Evolutionary conservation across 2,888 invertebrate species (phyloP), one percentile per base, ranked within the genome.

Genomic region (Thymelicus lineola): DNA sequence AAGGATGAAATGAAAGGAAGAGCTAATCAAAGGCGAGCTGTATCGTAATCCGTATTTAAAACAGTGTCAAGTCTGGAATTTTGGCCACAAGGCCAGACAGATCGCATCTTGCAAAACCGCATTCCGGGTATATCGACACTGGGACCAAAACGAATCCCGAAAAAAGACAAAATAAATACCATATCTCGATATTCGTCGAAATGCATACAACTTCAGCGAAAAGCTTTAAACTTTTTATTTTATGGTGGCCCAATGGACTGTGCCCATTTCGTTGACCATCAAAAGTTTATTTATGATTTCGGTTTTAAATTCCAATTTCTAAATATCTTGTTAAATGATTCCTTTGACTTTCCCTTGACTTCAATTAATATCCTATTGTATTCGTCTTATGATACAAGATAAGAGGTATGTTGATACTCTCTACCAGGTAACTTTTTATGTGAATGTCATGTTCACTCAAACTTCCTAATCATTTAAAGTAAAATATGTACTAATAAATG

Each of bases 1-100:
- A 67, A 64, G 20, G 10, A 38, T 7, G 59, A 59, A 59, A 38
- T 7, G 59, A 59, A 59, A 59, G 48, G 38, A 64, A 59, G 42
- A 70, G 58, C 50, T 69, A 70, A 70, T 70, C 50, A 50, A 28
- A 70, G 28, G 58, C 53, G 45, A 1, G 28, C 28, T 53, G 50
- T 46, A 65, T 70, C 64, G 59, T 60, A 65, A 70, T 65, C 70
- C 59, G 17, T 15, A 70, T 59, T 59, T 70, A 70, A 69, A 70
- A 53, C 59, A 70, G 64, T 48, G 50, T 10, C 42, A 42, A 50
- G 58, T 28, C 50, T 64, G 70, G 59, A 64, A n/a, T 70, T 70
- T 64, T 48, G 70, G 50, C 59, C 64, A 53, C 70, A 70, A 70
- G 70, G 70, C 70, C 70, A 64, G 70, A 64, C 64, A 64, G 55